These are phyloP conservation scores for Micromys minutus DNA, from an alignment of 2,113 vertebrate species.

Conservation along the genomic window DNA sequence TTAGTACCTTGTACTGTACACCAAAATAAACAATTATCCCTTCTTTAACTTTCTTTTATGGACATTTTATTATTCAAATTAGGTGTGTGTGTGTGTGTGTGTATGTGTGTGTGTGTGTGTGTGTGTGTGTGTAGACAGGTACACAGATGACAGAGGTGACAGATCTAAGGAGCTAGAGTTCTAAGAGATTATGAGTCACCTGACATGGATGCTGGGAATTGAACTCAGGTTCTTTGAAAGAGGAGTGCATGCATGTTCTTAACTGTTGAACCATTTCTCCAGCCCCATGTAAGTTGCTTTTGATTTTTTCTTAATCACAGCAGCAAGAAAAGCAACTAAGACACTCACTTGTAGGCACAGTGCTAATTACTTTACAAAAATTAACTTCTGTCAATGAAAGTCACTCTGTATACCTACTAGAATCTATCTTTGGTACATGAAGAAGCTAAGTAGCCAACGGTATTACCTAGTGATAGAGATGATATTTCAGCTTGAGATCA, in stretches of 20 bases:
- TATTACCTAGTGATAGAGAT: constrained; percentile 20
- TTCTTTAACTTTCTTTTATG: background rate
- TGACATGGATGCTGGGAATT: background rate
- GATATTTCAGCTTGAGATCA: background rate
- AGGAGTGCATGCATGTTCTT: background rate
- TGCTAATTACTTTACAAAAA: constrained; percentile 15
- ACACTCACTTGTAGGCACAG: background rate
- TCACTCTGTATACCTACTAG: background rate
- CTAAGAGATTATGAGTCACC: background rate
- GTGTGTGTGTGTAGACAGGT: background rate
- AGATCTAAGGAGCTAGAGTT: background rate
- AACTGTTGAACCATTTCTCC: background rate
- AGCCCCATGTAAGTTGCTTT: background rate
- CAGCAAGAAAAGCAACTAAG: background rate
- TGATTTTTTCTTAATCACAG: background rate
- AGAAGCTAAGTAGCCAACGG: constrained; percentile 24
- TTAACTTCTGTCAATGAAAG: constrained; percentile 28
- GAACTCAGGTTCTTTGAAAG: background rate
- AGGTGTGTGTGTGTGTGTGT: background rate
- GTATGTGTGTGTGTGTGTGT: background rate
- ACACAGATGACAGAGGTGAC: background rate
- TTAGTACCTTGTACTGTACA: background rate
- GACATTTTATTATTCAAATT: background rate
- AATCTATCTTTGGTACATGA: constrained; percentile 11
- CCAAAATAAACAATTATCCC: background rate